Conservation (phyloP, 2,888 invertebrate genomes). For the Nomada ruficornis region DNA sequence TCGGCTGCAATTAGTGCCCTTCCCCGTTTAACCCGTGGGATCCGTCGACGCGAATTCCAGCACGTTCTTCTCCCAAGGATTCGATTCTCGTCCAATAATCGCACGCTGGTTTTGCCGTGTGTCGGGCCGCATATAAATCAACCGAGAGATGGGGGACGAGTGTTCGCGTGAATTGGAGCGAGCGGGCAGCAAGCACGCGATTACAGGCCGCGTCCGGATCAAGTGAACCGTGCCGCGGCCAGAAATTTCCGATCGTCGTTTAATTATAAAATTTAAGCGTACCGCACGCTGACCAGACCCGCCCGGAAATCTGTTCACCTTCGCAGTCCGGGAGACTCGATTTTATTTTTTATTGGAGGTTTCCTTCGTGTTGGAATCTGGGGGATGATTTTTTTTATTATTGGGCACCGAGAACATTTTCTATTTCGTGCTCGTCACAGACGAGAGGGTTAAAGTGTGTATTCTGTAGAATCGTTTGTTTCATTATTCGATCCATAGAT, state of each 20-base stretch:
- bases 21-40: neutral
- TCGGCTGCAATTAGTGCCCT: slow-evolving; percentile 46
- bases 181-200: slow-evolving; percentile 13
- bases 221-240: slow-evolving; percentile 22
- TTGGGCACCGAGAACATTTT: no score
- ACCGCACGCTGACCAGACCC: neutral
- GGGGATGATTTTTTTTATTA: no score
- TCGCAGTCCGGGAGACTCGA: neutral
- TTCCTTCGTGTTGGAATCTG: no score
- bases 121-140: slow-evolving; percentile 49
- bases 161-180: slow-evolving; percentile 21
- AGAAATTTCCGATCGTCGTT: slow-evolving; percentile 28
- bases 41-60: slow-evolving; percentile 34
- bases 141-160: neutral
- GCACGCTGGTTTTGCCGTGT: slow-evolving; percentile 45
- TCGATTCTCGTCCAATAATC: slow-evolving; percentile 46
- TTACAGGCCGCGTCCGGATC: slow-evolving; percentile 19
- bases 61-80: slow-evolving; percentile 37
- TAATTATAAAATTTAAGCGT: slow-evolving; percentile 37
- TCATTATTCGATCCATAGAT: no score
- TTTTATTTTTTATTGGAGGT: no score
- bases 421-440: no score
- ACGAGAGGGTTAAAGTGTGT: no score
- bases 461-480: no score
- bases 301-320: neutral